Percentiles rank a stretch among this genome's conserved stretches.
These are phyloP conservation scores for Nerophis ophidion DNA, from an alignment of 2,113 vertebrate genomes.

Conservation along the genomic window DNA sequence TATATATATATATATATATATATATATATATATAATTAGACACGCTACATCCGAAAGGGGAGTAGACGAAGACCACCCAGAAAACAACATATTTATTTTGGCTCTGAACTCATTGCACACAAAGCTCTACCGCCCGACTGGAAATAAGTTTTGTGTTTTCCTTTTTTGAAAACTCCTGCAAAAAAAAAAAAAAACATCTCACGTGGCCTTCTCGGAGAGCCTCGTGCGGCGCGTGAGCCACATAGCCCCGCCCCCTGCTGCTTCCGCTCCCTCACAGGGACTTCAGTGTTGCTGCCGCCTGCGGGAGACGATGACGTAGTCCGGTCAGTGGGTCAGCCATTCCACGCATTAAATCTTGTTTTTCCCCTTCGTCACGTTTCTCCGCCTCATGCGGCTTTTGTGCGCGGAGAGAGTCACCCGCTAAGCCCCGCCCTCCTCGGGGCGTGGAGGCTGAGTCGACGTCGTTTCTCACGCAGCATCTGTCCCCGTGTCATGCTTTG, in stretches of 20 bases:
- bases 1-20: too few species aligned
- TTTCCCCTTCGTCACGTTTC: slow-evolving; percentile 63
- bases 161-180: slow-evolving; percentile 34
- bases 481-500: slow-evolving; percentile 27
- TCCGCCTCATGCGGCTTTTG: slow-evolving; percentile 48
- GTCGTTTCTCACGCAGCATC: slow-evolving; percentile 34
- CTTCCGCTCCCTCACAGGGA: slow-evolving; percentile 43
- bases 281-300: slow-evolving; percentile 48
- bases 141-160: slow-evolving; percentile 38
- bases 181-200: slow-evolving; percentile 38
- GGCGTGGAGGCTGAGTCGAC: slow-evolving; percentile 18
- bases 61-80: slow-evolving; percentile 16
- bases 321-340: slow-evolving; percentile 78
- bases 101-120: slow-evolving; percentile 39
- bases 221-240: slow-evolving; percentile 74
- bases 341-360: slow-evolving; percentile 36
- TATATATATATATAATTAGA: too few species aligned
- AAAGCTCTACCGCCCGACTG: slow-evolving; percentile 24
- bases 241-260: slow-evolving; percentile 29
- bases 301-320: slow-evolving; percentile 52
- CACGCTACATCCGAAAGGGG: background rate
- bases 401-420: background rate
- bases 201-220: slow-evolving; percentile 68
- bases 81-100: slow-evolving; percentile 29
- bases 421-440: background rate